Evolutionary conservation across 37 sponge, comb jelly and placozoan species (phyloP), one percentile per base, ranked within the genome.

Genomic region (Cladorhizidae sp.): DNA sequence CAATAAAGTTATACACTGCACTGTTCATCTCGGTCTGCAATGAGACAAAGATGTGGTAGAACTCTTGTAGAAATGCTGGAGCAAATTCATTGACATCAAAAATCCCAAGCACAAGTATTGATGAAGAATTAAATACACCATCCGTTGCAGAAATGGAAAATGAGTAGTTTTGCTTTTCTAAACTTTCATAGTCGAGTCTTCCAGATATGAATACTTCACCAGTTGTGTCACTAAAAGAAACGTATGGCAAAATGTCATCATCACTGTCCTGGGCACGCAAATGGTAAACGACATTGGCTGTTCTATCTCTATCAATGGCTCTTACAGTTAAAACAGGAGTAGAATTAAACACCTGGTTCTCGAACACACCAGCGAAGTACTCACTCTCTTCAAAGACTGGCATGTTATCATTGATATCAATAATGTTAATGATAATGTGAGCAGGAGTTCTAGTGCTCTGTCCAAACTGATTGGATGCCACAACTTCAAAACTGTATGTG

Each of bases 81-180:
- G 63, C 50, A 72, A 56, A 77, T 38, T 89, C 84, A 67, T 89
- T 89, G 40, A 84, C 79, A 63, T 89, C 89, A 15, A 36, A 32
- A 0, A 89, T 40, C 3, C 15, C 2, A n/a, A 89, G 28, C 1
- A 12, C 9, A 17, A 89, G 79, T 67, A 32, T 77, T 12, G 71
- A 28, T 40, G 20, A 40, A 17, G 52, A 25, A 26, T 77, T 63
- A 49, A 57, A 58, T 1, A 42, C 5, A 8, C 85, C 85, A 78
- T 85, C 85, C 33, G 64, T 70, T 0, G 85, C 78, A 29, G 67
- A 57, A 23, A 91, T 54, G 21, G 22, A 40, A 49, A 91, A 54
- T 2, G 63, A 57, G 50, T 67, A 89, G 3, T 50, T 57, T 1
- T 38, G 0, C 32, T 45, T n/a, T 3, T 12, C 20, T 6, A 41